These are phyloP conservation scores for Tetramorium alpestre DNA, from an alignment of 1,140 invertebrate species.

Conservation along the genomic window DNA sequence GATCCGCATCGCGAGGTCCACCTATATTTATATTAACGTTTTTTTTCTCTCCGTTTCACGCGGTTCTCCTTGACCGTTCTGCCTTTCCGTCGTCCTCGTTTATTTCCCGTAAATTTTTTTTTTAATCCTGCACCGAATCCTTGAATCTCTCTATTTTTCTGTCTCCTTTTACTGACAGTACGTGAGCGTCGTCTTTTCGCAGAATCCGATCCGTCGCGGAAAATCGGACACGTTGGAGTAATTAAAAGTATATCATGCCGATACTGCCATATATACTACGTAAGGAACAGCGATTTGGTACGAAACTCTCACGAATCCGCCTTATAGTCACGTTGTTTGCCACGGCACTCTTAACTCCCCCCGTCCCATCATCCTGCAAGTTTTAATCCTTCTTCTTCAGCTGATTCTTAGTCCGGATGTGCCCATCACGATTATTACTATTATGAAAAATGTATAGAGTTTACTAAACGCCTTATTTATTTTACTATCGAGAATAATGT, in stretches of 20 bases:
- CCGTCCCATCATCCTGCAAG: background rate
- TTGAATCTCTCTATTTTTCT: background rate
- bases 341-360: background rate
- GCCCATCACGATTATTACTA: background rate
- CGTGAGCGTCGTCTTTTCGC: constrained; percentile 37
- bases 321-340: constrained; percentile 62
- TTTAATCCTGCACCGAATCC: background rate
- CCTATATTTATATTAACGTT: constrained; percentile 24
- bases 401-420: constrained; percentile 12
- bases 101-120: constrained; percentile 23
- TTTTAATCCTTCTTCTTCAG: background rate
- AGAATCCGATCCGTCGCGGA: constrained; percentile 60
- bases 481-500: constrained; percentile 40
- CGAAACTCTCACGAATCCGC: constrained; percentile 68
- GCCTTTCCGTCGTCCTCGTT: background rate
- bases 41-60: background rate
- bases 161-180: background rate
- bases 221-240: constrained; percentile 42
- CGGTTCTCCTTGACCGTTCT: background rate
- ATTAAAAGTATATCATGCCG: constrained; percentile 76
- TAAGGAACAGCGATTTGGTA: constrained; percentile 78
- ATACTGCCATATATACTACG: constrained; percentile 81
- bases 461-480: constrained; percentile 42
- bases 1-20: background rate
- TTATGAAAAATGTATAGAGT: constrained; percentile 22